Percentiles rank a stretch among this genome's conserved stretches.
Evolutionary conservation across 2,113 vertebrate genomes (phyloP).

Genomic region (Thomomys bottae): DNA sequence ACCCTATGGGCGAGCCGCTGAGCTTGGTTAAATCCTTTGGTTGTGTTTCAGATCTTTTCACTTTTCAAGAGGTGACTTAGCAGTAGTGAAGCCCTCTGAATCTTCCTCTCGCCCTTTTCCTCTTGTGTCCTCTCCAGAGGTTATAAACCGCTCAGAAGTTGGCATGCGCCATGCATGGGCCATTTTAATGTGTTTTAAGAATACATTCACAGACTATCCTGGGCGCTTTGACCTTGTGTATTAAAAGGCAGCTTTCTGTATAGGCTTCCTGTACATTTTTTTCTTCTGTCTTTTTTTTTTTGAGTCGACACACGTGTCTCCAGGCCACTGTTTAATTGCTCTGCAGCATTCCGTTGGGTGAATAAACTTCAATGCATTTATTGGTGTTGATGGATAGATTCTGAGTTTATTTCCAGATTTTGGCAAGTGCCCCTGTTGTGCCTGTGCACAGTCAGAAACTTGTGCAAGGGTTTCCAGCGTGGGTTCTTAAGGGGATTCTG

Average conservation of each 20-base stretch:
- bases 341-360: neutral
- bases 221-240: rapidly evolving
- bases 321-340: neutral
- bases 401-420: neutral
- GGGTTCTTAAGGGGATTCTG: neutral
- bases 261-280: neutral
- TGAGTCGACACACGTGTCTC: neutral
- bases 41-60: neutral
- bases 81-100: neutral
- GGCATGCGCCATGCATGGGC: neutral
- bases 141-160: neutral
- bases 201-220: rapidly evolving
- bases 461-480: neutral
- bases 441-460: rapidly evolving
- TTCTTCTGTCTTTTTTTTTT: neutral
- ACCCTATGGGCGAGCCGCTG: neutral
- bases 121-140: neutral
- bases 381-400: neutral
- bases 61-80: conserved; percentile 7
- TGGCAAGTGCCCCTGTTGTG: rapidly evolving
- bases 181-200: neutral
- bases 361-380: rapidly evolving
- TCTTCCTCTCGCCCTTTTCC: too few species aligned
- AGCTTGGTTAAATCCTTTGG: neutral
- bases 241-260: neutral